Conservation (phyloP, 2,797 vertebrate species). For the Rhincodon typus region DNA sequence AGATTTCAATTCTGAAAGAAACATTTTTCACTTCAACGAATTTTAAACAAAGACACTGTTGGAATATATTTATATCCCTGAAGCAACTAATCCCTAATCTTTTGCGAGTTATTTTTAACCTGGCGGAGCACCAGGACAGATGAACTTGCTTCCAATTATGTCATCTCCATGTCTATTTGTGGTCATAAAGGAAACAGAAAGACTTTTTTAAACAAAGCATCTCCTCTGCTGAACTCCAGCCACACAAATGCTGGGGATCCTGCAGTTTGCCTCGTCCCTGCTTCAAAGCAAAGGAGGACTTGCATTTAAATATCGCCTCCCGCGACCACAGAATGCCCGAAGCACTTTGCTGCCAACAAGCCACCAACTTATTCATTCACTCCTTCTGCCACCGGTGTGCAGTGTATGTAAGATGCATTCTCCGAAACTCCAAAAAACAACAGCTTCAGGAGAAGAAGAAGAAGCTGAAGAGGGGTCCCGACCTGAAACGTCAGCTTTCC, state of each 20-base stretch:
- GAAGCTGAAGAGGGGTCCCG: too few species aligned
- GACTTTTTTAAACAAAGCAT: background rate
- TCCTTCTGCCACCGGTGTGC: too few species aligned
- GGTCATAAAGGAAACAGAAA: background rate
- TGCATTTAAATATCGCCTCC: background rate
- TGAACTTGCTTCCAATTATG: background rate
- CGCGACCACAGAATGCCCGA: too few species aligned
- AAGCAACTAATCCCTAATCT: conserved; percentile 9
- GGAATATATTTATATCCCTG: background rate
- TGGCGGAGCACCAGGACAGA: background rate
- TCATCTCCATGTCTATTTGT: background rate
- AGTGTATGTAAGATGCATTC: too few species aligned
- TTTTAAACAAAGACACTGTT: background rate
- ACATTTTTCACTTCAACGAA: background rate
- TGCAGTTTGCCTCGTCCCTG: too few species aligned
- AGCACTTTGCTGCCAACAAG: background rate
- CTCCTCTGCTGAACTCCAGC: background rate
- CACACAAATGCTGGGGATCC: background rate
- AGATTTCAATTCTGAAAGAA: background rate
- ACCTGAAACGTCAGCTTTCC: too few species aligned
- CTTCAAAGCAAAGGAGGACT: background rate
- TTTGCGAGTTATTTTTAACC: background rate
- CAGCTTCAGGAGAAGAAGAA: too few species aligned
- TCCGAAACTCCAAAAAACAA: too few species aligned
- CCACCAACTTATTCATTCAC: too few species aligned